Percentiles rank a stretch among this genome's conserved stretches.
Evolutionary conservation across 1,140 invertebrate species (phyloP).

Genomic region (Chrysopa pallens): DNA sequence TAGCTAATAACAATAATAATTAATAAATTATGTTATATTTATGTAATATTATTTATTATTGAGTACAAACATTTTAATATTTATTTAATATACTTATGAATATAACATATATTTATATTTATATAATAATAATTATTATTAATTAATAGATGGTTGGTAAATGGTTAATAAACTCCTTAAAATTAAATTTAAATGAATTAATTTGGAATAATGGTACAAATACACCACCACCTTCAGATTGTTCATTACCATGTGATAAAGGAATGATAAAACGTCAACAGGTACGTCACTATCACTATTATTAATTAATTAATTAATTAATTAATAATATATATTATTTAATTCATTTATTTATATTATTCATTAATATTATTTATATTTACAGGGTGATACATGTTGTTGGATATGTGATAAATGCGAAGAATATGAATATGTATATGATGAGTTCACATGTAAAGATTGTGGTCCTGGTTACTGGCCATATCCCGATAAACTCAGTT

Average conservation of each 20-base stretch:
- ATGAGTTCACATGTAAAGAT: conserved; percentile 43
- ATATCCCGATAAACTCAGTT: conserved; percentile 35
- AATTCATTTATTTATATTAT: too few species aligned
- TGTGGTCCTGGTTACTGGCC: conserved; percentile 45
- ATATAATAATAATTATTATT: too few species aligned
- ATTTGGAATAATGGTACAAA: conserved; percentile 33
- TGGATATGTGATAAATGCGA: conserved; percentile 60
- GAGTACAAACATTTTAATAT: not conserved
- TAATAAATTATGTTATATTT: too few species aligned
- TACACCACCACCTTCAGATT: conserved; percentile 38
- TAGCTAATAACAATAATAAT: too few species aligned
- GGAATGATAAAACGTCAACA: conserved; percentile 59
- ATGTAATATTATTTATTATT: not conserved
- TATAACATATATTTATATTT: not conserved
- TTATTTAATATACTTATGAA: not conserved
- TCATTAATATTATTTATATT: too few species aligned
- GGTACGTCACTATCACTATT: conserved; percentile 17
- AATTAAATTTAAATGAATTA: conserved; percentile 33
- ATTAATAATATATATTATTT: too few species aligned
- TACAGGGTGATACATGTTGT: conserved; percentile 45
- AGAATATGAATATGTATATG: conserved; percentile 42
- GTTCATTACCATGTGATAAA: conserved; percentile 43
- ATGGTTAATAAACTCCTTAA: conserved; percentile 37
- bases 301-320: too few species aligned
- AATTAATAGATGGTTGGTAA: conserved; percentile 36